Conservation (phyloP, 2,797 vertebrate genomes). For the Chloroceryle inda region DNA sequence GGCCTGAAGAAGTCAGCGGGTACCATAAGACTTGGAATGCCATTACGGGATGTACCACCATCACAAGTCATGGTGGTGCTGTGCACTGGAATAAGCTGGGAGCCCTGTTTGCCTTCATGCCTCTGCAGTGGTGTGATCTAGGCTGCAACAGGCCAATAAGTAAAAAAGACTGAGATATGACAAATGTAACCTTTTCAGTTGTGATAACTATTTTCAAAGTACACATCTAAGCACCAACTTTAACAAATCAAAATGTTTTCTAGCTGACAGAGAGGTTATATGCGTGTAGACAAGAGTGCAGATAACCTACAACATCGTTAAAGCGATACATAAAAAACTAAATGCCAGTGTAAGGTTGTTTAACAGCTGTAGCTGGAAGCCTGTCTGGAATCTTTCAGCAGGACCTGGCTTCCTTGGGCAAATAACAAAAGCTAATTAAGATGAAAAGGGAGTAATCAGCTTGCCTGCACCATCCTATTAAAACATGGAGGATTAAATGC, state of each 20-base stretch:
- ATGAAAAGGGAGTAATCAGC: slow-evolving; percentile 32
- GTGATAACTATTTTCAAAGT: background rate
- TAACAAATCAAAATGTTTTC: slow-evolving; percentile 38
- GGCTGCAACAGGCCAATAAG: background rate
- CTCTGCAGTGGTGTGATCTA: background rate
- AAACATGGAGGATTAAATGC: background rate
- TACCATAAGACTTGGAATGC: background rate
- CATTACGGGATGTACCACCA: background rate
- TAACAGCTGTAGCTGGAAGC: slow-evolving; percentile 36
- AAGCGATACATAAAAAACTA: slow-evolving; percentile 11
- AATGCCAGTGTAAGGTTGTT: slow-evolving; percentile 32
- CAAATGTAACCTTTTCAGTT: background rate
- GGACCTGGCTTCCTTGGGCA: slow-evolving; percentile 48
- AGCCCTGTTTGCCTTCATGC: background rate
- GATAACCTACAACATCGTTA: slow-evolving; percentile 31
- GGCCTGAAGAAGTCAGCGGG: background rate
- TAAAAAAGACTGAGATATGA: background rate
- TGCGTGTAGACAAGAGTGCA: background rate
- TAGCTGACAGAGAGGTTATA: slow-evolving; percentile 39
- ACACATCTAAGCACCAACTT: slow-evolving; percentile 40
- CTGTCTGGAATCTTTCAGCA: slow-evolving; percentile 50
- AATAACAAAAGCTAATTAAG: slow-evolving; percentile 26
- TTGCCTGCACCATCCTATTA: background rate
- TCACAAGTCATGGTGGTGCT: rapidly evolving
- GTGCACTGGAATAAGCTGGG: background rate